A percentile compares a stretch with the other conserved stretches of the same genome.
These are phyloP conservation scores for Pycnomerus fuliginosus DNA, from an alignment of 2,888 invertebrate genomes.

Conservation along the genomic window DNA sequence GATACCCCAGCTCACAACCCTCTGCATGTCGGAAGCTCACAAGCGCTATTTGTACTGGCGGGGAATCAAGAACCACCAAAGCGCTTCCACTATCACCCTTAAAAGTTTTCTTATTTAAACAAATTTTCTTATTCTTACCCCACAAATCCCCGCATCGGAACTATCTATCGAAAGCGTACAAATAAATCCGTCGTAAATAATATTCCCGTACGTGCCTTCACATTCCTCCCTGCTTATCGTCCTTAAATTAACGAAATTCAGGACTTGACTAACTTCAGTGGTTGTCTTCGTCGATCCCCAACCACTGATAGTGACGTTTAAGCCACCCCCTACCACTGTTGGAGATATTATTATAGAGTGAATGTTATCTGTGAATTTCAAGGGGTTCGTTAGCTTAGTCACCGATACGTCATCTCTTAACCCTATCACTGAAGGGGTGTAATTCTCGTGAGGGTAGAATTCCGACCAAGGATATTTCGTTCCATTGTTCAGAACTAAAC, in stretches of 20 bases:
- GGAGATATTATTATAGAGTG: no score
- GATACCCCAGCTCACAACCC: neutral
- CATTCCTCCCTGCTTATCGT: slow-evolving; percentile 1
- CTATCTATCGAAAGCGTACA: neutral
- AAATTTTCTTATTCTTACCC: slow-evolving; percentile 2
- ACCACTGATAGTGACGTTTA: no score
- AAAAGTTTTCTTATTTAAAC: neutral
- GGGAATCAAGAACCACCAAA: neutral
- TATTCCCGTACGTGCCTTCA: neutral
- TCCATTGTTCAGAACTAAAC: no score
- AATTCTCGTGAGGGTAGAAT: no score
- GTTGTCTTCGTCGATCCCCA: no score
- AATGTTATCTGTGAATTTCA: no score
- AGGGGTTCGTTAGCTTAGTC: no score
- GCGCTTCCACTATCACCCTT: slow-evolving; percentile 2
- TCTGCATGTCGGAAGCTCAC: neutral
- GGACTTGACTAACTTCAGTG: neutral
- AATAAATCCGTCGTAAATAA: slow-evolving; percentile 1
- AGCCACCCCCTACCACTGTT: no score
- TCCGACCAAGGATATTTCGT: no score
- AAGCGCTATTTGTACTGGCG: neutral
- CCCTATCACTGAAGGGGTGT: no score
- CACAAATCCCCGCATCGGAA: slow-evolving; percentile 2
- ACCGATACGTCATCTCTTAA: no score
- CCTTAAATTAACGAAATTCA: slow-evolving; percentile 2